Evolutionary conservation across 2,888 invertebrate genomes (phyloP), one percentile per base, ranked within the genome.

Genomic region (Drosophila silvestris): DNA sequence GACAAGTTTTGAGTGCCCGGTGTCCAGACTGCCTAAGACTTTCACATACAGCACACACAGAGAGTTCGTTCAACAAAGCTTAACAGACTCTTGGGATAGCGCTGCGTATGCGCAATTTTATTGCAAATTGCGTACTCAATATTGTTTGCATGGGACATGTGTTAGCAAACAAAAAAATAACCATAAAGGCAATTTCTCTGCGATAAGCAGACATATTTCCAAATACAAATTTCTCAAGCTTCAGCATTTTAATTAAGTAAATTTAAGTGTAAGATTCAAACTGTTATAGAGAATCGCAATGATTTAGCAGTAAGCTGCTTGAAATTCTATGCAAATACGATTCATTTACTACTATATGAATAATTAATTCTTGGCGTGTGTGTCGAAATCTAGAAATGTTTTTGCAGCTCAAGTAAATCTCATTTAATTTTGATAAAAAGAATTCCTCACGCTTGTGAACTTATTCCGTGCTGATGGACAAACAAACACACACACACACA

Each of bases 21-120:
- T 57, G 41, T 16, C 58, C 58, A 44, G 41, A 30, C 30, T 26
- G 26, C 44, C 32, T 44, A 41, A 41, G n/a, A 53, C 37, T 39
- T 35, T 58, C 7, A 59, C 47, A 63, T 22, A 30, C 50, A 44
- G n/a, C 54, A 59, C 32, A 62, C 41, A 57, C 32, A 72, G 28
- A 14, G 3, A 35, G 47, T 32, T 53, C 16, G 12, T 51, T 33
- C 51, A 44, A 65, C 77, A 74, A 69, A 54, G 72, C 72, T 79
- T 22, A 59, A 72, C 61, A 58, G 39, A 33, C 67, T 57, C 57
- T 62, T 52, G 32, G 61, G 57, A 58, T 69, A 73, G 74, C 62
- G 86, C 81, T 80, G 82, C 85, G 86, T 85, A 85, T 85, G 83
- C 89, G 83, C 82, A 83, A 82, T 85, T 83, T 89, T 70, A 73